Percentiles rank a stretch among this genome's conserved stretches.
phyloP scores from a whole-genome alignment of 2,113 vertebrate genomes.

The Romanogobio albipinnatus region DNA sequence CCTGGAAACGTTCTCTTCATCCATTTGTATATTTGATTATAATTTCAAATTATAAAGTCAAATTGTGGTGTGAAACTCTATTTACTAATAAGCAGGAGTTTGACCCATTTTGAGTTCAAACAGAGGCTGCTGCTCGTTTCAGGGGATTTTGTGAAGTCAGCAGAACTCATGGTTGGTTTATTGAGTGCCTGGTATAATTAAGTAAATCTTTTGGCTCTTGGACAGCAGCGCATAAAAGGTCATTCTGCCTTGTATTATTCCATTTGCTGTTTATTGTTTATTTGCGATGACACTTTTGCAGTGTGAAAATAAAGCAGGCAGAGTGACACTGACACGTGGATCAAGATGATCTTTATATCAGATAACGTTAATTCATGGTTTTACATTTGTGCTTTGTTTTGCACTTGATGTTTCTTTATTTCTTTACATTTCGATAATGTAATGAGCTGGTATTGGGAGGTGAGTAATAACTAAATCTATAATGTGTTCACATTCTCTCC shows the following conservation, averaged over 20 bases:
- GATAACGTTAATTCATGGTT: not conserved
- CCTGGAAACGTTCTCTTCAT: too few relatives aligned
- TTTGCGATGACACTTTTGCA: not conserved
- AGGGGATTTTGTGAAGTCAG: constrained; percentile 20
- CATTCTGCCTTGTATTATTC: not conserved
- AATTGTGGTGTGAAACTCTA: constrained; percentile 2
- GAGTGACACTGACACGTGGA: not conserved
- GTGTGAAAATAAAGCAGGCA: not conserved
- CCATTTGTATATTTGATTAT: not conserved
- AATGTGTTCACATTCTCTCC: not conserved
- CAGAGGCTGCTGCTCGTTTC: not conserved
- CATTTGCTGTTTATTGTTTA: not conserved
- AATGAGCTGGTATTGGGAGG: not conserved
- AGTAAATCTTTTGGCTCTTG: not conserved
- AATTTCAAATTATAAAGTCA: not conserved
- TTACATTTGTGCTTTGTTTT: not conserved
- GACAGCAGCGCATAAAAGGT: not conserved
- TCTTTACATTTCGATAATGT: not conserved
- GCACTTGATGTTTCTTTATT: not conserved
- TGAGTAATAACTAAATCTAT: not conserved
- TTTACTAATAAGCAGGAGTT: not conserved
- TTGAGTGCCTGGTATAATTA: constrained; percentile 12
- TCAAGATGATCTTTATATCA: not conserved
- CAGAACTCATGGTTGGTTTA: constrained; percentile 5
- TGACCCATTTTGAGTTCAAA: constrained; percentile 22